Evolutionary conservation across 2,888 invertebrate species (phyloP).

Genomic region (Leptura quadrifasciata): DNA sequence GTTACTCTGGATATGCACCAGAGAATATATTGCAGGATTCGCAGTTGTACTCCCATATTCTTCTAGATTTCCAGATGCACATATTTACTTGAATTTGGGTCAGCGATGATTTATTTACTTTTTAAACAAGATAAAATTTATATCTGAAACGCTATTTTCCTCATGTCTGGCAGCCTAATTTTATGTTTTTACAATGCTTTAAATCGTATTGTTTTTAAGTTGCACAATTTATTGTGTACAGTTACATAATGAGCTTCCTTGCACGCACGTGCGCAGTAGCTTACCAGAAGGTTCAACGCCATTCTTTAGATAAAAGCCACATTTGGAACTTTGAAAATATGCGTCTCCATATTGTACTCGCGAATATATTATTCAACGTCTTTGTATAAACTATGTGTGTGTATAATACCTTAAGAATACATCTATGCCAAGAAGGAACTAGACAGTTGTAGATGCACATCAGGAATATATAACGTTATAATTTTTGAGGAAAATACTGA

Average conservation of each 20-base stretch:
- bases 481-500: no score
- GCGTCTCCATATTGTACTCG: no score
- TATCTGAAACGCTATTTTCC: not conserved
- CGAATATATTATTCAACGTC: no score
- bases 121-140: not conserved
- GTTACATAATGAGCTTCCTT: not conserved
- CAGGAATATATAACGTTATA: no score
- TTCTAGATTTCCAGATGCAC: not conserved
- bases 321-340: no score
- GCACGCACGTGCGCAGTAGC: no score
- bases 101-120: not conserved
- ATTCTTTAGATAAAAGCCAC: no score
- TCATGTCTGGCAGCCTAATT: not conserved
- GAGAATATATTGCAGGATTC: not conserved
- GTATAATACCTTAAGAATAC: no score
- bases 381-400: no score
- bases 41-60: not conserved
- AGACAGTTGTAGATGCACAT: no score
- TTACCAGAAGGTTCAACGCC: no score
- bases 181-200: not conserved
- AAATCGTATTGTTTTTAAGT: not conserved
- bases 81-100: not conserved
- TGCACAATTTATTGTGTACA: not conserved
- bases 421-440: no score
- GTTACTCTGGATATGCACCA: constrained; percentile 7